Evolutionary conservation across 2,113 vertebrate genomes (phyloP).

Genomic region (Thomomys bottae): DNA sequence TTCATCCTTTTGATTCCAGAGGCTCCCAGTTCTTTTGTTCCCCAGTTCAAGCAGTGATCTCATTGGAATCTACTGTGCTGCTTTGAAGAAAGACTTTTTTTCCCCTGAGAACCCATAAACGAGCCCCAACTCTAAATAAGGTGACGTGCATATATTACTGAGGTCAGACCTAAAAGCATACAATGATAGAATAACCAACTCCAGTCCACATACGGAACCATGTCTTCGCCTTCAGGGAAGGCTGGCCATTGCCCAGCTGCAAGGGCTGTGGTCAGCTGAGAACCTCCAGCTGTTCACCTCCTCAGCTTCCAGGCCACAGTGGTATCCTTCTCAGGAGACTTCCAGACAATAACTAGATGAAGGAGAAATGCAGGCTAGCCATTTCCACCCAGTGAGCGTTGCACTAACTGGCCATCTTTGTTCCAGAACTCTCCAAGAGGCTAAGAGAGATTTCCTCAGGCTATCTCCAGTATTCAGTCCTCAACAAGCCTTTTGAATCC

Average conservation of each 20-base stretch:
- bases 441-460: too few relatives aligned
- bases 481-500: neutral
- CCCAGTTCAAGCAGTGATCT: neutral
- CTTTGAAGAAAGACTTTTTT: neutral
- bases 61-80: slow-evolving; percentile 27
- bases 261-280: neutral
- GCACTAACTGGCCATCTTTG: neutral
- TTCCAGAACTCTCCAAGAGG: neutral
- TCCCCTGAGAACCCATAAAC: neutral
- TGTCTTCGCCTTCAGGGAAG: neutral
- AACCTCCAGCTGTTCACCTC: neutral
- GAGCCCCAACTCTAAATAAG: neutral
- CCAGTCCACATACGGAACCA: neutral
- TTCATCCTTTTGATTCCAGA: slow-evolving; percentile 14
- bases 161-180: neutral
- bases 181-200: neutral
- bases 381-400: neutral
- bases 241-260: neutral
- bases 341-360: neutral
- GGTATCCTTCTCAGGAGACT: neutral
- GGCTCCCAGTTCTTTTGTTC: neutral
- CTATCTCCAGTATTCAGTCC: neutral
- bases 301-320: neutral
- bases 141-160: neutral
- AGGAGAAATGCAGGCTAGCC: neutral